A percentile compares a stretch with the other conserved stretches of the same genome.
These are phyloP conservation scores for Andinoacara biseriatus DNA, from an alignment of 2,113 vertebrate genomes.

Conservation along the genomic window DNA sequence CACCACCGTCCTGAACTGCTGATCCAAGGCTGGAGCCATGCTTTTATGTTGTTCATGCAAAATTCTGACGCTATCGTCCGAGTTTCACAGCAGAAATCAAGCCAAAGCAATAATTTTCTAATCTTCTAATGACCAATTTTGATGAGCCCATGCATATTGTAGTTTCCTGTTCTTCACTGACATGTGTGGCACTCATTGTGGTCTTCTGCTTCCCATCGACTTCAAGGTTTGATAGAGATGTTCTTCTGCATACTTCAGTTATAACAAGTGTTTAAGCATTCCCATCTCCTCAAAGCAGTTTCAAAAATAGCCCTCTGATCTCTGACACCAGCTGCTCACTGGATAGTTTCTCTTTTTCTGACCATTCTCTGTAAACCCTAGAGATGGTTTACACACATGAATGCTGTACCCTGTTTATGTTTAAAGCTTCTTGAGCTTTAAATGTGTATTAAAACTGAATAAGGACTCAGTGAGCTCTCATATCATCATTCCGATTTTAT, in stretches of 20 bases:
- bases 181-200: background rate
- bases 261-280: background rate
- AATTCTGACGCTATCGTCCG: background rate
- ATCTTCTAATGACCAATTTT: background rate
- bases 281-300: background rate
- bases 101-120: background rate
- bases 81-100: background rate
- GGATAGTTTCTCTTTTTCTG: background rate
- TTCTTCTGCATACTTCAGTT: background rate
- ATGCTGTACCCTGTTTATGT: background rate
- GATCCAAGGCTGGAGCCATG: background rate
- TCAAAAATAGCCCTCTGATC: background rate
- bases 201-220: background rate
- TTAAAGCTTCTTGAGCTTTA: background rate
- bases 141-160: background rate
- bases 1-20: background rate
- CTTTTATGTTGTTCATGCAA: background rate
- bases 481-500: conserved; percentile 12
- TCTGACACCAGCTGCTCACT: background rate
- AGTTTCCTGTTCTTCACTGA: background rate
- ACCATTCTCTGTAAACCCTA: background rate
- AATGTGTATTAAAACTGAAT: background rate
- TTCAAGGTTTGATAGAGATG: background rate
- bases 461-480: background rate
- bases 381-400: background rate